Percentiles rank a stretch among this genome's conserved stretches.
Conservation (phyloP, 2,888 invertebrate genomes). For the Nezara viridula region DNA sequence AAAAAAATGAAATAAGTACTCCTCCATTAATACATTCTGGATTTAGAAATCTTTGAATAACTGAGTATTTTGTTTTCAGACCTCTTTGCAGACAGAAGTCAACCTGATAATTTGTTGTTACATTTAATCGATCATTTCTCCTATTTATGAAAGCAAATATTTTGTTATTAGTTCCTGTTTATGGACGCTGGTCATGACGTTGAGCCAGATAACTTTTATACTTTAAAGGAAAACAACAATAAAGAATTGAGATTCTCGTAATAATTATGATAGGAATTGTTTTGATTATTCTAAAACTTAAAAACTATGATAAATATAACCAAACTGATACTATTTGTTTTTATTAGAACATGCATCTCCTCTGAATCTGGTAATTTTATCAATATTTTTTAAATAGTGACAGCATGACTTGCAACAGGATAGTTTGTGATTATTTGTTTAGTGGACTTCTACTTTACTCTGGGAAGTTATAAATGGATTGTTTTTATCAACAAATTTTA, state of each 20-base stretch:
- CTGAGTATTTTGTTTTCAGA: neutral
- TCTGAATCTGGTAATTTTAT: slow-evolving; percentile 56
- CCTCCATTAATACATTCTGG: too few species aligned
- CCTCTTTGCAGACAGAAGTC: neutral
- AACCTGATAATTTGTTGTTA: neutral
- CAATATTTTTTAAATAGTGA: neutral
- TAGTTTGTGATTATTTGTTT: neutral
- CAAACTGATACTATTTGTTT: slow-evolving; percentile 42
- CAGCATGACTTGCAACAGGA: neutral
- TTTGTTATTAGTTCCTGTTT: neutral
- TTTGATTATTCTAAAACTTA: neutral
- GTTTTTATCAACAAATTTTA: neutral
- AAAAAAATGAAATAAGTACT: too few species aligned
- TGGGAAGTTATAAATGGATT: neutral
- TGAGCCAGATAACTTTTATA: neutral
- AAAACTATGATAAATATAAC: slow-evolving; percentile 53
- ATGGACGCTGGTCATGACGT: neutral
- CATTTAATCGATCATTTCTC: slow-evolving; percentile 26
- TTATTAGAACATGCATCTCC: slow-evolving; percentile 53
- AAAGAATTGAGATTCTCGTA: neutral
- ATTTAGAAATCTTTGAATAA: too few species aligned
- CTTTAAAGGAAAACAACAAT: neutral
- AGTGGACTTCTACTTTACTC: neutral
- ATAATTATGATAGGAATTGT: slow-evolving; percentile 56
- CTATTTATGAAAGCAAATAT: slow-evolving; percentile 18